Base-by-base conservation (phyloP, 2,888 invertebrate genomes). In the Ferrisia virgata region DNA sequence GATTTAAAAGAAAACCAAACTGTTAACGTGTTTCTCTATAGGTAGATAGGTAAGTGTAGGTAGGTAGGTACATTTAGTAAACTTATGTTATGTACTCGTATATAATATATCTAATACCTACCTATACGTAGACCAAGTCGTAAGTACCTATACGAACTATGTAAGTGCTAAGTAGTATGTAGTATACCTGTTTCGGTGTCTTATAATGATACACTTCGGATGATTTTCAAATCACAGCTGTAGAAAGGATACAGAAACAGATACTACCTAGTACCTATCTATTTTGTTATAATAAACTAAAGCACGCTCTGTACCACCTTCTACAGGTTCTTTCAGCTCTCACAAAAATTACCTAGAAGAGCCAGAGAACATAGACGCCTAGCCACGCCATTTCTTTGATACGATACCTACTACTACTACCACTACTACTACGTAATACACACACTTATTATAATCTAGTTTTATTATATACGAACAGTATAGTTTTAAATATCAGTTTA, bases 221-320 rank as follows among this genome's bases (percentile, higher is more conserved):
- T 36, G 72, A 76, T 76, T 76, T 76, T 76, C 25, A 76, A 76
- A 76, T 76, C 28, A 76, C 72, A 76, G 2, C 72, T 8, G n/a
- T 72, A 72, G 6, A n/a, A n/a, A n/a, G n/a, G n/a, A n/a, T n/a
- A n/a, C n/a, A n/a, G n/a, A n/a, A n/a, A n/a, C n/a, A n/a, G n/a
- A n/a, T n/a, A n/a, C 15, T 36, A 28, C 18, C 72, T 76, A 33
- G 9, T 9, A 22, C n/a, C 5, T 4, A 9, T n/a, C n/a, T 9
- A 47, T 47, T 47, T 47, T 6, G 47, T 47, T n/a, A n/a, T n/a
- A n/a, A n/a, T n/a, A 40, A 11, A 40, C 40, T 11, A 53, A 76
- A 76, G 36, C 72, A 76, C 72, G 33, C 72, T 36, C 72, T 28
- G 18, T 18, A 53, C 28, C 28, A 11, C 64, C 18, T 22, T 4